phyloP scores from a whole-genome alignment of 1,140 invertebrate species.

The Periplaneta americana region DNA sequence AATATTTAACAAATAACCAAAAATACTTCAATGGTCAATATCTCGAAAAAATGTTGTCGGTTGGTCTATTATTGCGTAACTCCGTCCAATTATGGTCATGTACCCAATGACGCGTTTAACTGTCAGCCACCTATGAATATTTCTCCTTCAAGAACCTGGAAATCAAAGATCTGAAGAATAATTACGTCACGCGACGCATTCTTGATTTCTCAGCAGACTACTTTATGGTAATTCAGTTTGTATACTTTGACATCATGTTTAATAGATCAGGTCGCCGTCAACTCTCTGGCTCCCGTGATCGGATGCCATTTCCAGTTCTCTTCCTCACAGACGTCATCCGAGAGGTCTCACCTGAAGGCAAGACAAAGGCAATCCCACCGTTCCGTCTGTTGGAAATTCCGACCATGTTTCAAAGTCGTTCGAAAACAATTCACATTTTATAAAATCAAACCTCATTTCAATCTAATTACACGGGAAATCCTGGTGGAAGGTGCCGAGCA shows the following conservation, averaged over 20 bases:
- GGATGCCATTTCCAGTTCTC: background rate
- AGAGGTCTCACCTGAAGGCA: background rate
- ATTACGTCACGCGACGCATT: no score
- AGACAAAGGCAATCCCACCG: background rate
- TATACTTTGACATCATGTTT: background rate
- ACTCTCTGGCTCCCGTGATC: background rate
- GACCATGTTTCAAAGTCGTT: background rate
- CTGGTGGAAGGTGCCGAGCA: background rate
- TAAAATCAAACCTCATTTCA: background rate
- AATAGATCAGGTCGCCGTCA: background rate
- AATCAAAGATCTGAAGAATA: no score
- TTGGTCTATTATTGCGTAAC: no score
- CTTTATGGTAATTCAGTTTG: background rate
- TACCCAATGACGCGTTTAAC: no score
- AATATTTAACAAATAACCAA: no score
- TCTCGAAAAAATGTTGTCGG: no score
- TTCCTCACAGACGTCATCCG: background rate
- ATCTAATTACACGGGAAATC: conserved; percentile 5
- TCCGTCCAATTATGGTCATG: no score
- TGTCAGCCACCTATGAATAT: no score
- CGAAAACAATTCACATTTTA: background rate
- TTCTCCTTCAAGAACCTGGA: no score
- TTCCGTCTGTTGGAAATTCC: background rate
- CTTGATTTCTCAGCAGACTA: no score
- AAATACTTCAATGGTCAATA: no score